These are phyloP conservation scores for Drosophila cardini DNA, from an alignment of 1,140 invertebrate genomes.

Conservation along the genomic window DNA sequence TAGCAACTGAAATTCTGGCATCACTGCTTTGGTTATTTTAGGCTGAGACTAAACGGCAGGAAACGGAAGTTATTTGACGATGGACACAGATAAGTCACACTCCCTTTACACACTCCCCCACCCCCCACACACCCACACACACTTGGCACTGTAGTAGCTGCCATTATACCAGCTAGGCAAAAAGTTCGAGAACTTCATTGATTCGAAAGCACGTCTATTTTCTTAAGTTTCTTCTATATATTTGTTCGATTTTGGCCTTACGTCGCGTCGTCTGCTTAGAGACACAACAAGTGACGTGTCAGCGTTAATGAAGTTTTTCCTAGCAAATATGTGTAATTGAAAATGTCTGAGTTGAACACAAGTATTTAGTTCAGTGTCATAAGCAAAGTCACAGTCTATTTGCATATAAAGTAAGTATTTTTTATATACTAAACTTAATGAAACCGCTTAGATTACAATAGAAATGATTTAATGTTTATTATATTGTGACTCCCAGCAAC, in stretches of 20 bases:
- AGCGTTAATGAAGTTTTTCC: conserved; percentile 61
- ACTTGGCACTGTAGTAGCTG: conserved; percentile 23
- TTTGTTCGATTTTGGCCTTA: background rate
- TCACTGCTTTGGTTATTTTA: background rate
- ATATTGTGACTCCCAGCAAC: conserved; percentile 4
- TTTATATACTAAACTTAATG: no score
- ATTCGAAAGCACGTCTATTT: conserved; percentile 50
- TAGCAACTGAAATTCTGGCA: no score
- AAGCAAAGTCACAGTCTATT: conserved; percentile 44
- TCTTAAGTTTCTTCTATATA: background rate
- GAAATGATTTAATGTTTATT: conserved; percentile 44
- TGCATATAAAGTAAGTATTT: conserved; percentile 19
- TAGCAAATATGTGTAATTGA: conserved; percentile 46
- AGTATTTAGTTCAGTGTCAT: conserved; percentile 59
- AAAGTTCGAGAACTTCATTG: conserved; percentile 61
- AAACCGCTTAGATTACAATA: conserved; percentile 42
- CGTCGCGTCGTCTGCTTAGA: conserved; percentile 12
- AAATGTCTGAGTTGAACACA: conserved; percentile 15
- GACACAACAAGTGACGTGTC: conserved; percentile 54
- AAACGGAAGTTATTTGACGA: conserved; percentile 71
- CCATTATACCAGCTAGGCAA: conserved; percentile 36
- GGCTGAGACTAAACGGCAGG: conserved; percentile 28
- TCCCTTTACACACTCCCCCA: conserved; percentile 51
- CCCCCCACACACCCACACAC: conserved; percentile 52
- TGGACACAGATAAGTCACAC: conserved; percentile 74